Conservation (phyloP, 2,113 vertebrate species). For the Halichoerus grypus region DNA sequence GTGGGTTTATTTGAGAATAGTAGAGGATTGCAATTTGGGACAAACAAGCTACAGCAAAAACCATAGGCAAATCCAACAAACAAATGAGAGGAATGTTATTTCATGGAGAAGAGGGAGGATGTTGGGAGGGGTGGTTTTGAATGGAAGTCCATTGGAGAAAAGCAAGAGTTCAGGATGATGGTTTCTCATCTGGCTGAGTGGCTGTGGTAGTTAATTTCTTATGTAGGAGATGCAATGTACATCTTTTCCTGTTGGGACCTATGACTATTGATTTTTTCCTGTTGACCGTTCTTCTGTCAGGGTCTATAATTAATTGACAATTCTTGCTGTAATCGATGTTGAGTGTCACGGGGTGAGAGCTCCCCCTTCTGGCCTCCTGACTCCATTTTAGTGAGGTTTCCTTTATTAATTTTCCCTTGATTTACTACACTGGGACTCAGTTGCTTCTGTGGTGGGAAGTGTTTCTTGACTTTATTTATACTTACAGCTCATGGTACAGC, state of each 20-base stretch:
- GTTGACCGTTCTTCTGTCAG: background rate
- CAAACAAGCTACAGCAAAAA: background rate
- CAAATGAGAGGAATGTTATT: background rate
- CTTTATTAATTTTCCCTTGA: background rate
- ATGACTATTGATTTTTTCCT: background rate
- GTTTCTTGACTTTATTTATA: background rate
- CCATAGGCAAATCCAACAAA: background rate
- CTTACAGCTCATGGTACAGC: background rate
- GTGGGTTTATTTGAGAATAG: background rate
- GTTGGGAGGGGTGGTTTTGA: background rate
- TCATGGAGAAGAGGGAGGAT: background rate
- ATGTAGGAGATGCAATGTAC: background rate
- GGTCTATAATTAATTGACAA: background rate
- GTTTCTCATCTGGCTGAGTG: background rate
- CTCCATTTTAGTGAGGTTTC: background rate
- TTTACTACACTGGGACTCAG: background rate
- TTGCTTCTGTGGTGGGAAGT: background rate
- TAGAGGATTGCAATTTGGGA: background rate
- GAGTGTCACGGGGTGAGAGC: background rate
- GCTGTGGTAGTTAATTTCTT: background rate
- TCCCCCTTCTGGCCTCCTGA: background rate
- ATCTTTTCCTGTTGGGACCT: background rate
- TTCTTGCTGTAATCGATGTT: background rate
- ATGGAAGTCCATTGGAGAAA: background rate
- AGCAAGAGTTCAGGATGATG: background rate